Conservation (phyloP, 2,797 vertebrate species). For the Myotis pilosus region DNA sequence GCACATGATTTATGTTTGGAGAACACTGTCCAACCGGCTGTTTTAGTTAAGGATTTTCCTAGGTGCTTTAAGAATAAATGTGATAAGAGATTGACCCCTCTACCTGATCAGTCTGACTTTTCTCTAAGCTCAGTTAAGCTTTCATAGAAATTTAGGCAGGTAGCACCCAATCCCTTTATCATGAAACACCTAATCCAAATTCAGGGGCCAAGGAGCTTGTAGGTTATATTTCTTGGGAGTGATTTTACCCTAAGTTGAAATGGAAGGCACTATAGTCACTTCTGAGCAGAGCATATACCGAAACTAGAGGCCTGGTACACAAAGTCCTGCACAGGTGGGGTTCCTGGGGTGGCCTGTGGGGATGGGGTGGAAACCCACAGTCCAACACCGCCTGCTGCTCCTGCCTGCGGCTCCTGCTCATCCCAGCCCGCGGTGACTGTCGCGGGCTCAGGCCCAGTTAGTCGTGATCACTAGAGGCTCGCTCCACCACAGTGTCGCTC, state of each 20-base stretch:
- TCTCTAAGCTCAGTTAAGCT: conserved; percentile 3
- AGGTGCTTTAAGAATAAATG: not conserved
- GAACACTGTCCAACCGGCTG: not conserved
- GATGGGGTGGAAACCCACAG: too few relatives aligned
- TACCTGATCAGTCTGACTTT: not conserved
- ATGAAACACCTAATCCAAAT: not conserved
- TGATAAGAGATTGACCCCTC: not conserved
- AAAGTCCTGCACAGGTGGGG: too few relatives aligned
- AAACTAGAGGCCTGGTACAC: too few relatives aligned
- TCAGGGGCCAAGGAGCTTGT: not conserved
- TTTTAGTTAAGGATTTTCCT: not conserved
- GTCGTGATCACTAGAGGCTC: too few relatives aligned
- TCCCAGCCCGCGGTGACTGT: rapidly evolving
- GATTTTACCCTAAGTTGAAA: not conserved
- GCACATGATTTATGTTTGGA: not conserved
- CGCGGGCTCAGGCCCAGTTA: too few relatives aligned
- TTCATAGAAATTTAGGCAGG: not conserved
- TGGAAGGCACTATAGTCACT: not conserved
- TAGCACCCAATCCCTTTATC: not conserved
- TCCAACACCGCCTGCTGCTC: too few relatives aligned
- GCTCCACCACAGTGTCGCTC: too few relatives aligned
- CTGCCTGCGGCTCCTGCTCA: too few relatives aligned
- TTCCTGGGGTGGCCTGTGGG: too few relatives aligned
- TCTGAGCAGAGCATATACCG: not conserved
- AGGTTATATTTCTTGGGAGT: not conserved